phyloP scores from a whole-genome alignment of 92 coral and sea anemone genomes.

The Meandrina meandrites region DNA sequence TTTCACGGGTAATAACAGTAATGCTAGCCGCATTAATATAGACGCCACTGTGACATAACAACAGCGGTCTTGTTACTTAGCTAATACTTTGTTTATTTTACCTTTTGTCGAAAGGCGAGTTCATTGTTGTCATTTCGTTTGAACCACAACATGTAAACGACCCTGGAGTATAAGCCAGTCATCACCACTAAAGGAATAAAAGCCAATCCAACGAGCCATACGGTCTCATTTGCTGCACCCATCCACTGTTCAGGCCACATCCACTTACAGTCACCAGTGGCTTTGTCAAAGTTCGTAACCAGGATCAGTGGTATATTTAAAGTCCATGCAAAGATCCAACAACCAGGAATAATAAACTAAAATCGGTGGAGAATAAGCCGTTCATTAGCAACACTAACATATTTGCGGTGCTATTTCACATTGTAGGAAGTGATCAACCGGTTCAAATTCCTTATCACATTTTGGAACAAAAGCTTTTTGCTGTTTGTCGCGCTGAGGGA shows the following conservation, averaged over 20 bases:
- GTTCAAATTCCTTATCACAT: no score
- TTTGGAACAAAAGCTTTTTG: no score
- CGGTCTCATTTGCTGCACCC: constrained; percentile 13
- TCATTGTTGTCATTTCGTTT: not conserved
- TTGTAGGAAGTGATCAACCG: no score
- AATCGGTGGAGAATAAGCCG: not conserved
- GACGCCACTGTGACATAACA: no score
- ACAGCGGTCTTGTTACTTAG: not conserved
- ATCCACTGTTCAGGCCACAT: constrained; percentile 19
- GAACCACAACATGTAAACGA: constrained; percentile 18
- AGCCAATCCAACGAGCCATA: constrained; percentile 8
- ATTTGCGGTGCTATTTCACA: no score
- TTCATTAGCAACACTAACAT: not conserved
- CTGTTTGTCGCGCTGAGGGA: no score
- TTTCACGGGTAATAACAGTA: no score
- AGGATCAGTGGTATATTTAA: constrained; percentile 4
- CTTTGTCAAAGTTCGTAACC: not conserved
- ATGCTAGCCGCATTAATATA: no score
- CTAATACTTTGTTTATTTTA: not conserved
- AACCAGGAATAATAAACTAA: constrained; percentile 4
- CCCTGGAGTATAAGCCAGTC: constrained; percentile 28
- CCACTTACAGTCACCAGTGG: not conserved
- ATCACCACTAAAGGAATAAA: constrained; percentile 21
- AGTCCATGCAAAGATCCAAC: constrained; percentile 11
- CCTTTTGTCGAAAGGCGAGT: constrained; percentile 8